These are phyloP conservation scores for Dendrophyllia cribrosa DNA, from an alignment of 64 coral and sea anemone species.

Conservation along the genomic window DNA sequence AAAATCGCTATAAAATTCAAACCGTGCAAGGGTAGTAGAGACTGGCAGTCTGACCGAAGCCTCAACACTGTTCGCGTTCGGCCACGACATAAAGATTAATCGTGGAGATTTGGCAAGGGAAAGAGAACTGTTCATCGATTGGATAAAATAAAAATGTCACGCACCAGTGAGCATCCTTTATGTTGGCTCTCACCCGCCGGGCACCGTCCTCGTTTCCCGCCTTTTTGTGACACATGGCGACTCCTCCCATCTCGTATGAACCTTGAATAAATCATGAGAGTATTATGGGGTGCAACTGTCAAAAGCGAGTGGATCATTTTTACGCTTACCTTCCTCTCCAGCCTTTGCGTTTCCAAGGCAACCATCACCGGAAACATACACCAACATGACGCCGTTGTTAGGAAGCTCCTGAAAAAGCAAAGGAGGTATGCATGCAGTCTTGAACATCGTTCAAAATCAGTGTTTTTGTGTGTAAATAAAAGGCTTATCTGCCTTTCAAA, in stretches of 20 bases:
- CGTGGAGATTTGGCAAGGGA: too few species aligned
- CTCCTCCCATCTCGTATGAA: constrained; percentile 87
- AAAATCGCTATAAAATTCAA: too few species aligned
- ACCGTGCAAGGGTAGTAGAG: too few species aligned
- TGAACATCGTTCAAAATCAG: too few species aligned
- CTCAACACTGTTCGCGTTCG: too few species aligned
- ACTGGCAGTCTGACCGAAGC: too few species aligned
- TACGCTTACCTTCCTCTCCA: constrained; percentile 65
- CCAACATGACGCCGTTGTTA: constrained; percentile 85
- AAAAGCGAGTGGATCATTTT: background rate
- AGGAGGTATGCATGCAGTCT: background rate
- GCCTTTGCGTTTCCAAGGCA: constrained; percentile 46
- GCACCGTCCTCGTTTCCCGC: constrained; percentile 36
- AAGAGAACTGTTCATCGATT: too few species aligned
- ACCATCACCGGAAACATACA: constrained; percentile 91
- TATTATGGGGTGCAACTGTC: background rate
- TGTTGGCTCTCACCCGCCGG: constrained; percentile 53
- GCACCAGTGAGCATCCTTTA: constrained; percentile 87
- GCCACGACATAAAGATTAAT: too few species aligned
- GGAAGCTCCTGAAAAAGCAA: constrained; percentile 76
- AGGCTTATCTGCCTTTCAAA: too few species aligned
- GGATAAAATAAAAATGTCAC: background rate
- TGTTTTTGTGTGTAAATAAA: too few species aligned
- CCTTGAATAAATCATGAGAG: constrained; percentile 31
- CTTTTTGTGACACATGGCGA: constrained; percentile 80